phyloP scores from a whole-genome alignment of 2,888 invertebrate genomes.

The Pandemis corylana region DNA sequence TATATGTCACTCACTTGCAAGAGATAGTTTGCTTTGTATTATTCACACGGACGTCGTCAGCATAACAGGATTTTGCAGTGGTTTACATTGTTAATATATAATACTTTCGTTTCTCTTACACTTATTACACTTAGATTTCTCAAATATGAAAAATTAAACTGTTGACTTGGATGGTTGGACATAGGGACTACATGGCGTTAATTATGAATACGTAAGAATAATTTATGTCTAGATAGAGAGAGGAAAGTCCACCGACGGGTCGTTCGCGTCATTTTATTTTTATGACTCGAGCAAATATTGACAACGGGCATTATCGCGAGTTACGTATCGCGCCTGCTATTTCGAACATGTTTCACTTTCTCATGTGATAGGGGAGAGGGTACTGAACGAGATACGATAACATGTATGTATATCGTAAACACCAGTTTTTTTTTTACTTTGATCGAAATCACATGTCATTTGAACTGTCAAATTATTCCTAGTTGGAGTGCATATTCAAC shows the following conservation, averaged over 20 bases:
- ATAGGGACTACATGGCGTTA: constrained; percentile 5
- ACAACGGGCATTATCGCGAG: constrained; percentile 23
- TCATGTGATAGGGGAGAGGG: constrained; percentile 1
- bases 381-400: neutral
- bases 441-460: neutral
- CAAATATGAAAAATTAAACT: neutral
- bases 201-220: constrained; percentile 1
- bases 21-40: constrained; percentile 29
- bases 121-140: neutral
- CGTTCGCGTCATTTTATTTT: constrained; percentile 28
- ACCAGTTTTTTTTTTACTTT: neutral
- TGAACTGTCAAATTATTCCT: constrained; percentile 16
- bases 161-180: neutral
- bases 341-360: constrained; percentile 28
- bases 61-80: constrained; percentile 19
- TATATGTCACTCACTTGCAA: constrained; percentile 20
- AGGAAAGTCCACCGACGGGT: constrained; percentile 38
- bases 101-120: constrained; percentile 4
- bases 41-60: constrained; percentile 10
- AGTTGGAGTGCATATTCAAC: constrained; percentile 27
- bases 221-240: constrained; percentile 30
- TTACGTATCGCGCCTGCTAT: constrained; percentile 29
- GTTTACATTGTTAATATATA: constrained; percentile 4
- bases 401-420: neutral
- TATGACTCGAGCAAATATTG: constrained; percentile 32